Conservation (phyloP, 2,888 invertebrate genomes). For the Macaria notata region DNA sequence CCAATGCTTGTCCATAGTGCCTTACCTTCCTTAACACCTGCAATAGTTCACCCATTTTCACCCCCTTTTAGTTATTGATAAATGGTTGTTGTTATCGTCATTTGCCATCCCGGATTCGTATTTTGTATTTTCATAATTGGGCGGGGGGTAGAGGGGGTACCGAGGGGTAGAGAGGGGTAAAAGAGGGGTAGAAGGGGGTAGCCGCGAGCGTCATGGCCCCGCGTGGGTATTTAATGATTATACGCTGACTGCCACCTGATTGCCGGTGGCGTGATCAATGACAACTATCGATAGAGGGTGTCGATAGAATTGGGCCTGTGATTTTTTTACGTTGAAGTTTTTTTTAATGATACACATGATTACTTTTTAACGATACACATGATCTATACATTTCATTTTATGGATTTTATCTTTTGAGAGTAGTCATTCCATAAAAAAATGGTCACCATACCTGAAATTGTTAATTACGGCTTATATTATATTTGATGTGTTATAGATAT, state of each 20-base stretch:
- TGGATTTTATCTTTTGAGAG: too few relatives aligned
- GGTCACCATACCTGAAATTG: too few relatives aligned
- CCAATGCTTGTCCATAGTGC: too few relatives aligned
- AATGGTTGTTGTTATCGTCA: conserved; percentile 50
- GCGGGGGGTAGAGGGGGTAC: conserved; percentile 64
- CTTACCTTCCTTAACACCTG: too few relatives aligned
- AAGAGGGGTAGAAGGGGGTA: conserved; percentile 55
- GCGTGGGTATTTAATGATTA: conserved; percentile 82
- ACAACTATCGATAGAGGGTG: conserved; percentile 53
- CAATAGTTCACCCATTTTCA: not conserved
- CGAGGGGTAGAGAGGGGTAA: conserved; percentile 60
- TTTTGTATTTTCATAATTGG: conserved; percentile 83
- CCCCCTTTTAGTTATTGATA: conserved; percentile 55
- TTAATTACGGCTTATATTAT: too few relatives aligned
- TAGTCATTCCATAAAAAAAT: too few relatives aligned
- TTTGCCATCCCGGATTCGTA: conserved; percentile 72
- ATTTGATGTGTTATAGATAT: too few relatives aligned
- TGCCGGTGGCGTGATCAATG: conserved; percentile 65
- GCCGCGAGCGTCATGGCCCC: conserved; percentile 75
- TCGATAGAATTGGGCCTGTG: not conserved
- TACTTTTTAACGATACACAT: too few relatives aligned
- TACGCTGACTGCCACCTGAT: conserved; percentile 82
- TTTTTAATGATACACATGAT: too few relatives aligned
- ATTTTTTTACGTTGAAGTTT: not conserved
- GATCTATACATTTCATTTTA: too few relatives aligned